phyloP scores from a whole-genome alignment of 2,888 invertebrate species.

The Cenopis cana region DNA sequence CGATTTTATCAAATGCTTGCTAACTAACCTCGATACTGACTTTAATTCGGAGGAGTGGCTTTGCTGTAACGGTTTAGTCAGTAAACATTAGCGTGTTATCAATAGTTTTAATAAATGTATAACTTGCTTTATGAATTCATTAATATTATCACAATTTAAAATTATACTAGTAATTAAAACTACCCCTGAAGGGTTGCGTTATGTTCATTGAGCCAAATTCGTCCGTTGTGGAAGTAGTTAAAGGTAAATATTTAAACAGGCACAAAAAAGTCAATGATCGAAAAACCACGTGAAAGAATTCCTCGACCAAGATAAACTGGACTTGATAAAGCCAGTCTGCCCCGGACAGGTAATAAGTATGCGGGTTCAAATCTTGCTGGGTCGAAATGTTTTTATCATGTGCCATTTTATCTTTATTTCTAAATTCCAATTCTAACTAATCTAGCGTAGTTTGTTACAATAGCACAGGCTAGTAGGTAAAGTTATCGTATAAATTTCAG shows the following conservation, averaged over 20 bases:
- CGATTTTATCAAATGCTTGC: constrained; percentile 63
- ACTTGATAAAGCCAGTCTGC: not conserved
- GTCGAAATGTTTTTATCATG: not conserved
- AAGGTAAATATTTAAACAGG: too few relatives aligned
- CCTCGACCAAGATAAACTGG: not conserved
- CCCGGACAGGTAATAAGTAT: not conserved
- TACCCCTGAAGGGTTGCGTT: too few relatives aligned
- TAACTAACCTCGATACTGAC: constrained; percentile 59
- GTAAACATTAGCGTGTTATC: not conserved
- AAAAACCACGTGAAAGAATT: too few relatives aligned
- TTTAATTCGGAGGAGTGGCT: constrained; percentile 14
- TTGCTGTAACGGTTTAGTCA: not conserved
- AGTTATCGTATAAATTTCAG: constrained; percentile 58
- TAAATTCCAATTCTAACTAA: not conserved
- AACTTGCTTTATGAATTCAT: not conserved
- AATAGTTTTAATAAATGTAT: not conserved
- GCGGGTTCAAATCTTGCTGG: not conserved
- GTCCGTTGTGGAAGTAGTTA: not conserved
- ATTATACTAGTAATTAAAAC: not conserved
- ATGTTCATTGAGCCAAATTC: not conserved
- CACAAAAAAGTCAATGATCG: not conserved
- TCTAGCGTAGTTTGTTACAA: not conserved
- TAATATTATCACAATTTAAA: not conserved
- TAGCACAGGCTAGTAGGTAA: not conserved
- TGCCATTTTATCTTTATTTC: not conserved